Conservation (phyloP, 2,888 invertebrate genomes). For the Drosophila siamana region DNA sequence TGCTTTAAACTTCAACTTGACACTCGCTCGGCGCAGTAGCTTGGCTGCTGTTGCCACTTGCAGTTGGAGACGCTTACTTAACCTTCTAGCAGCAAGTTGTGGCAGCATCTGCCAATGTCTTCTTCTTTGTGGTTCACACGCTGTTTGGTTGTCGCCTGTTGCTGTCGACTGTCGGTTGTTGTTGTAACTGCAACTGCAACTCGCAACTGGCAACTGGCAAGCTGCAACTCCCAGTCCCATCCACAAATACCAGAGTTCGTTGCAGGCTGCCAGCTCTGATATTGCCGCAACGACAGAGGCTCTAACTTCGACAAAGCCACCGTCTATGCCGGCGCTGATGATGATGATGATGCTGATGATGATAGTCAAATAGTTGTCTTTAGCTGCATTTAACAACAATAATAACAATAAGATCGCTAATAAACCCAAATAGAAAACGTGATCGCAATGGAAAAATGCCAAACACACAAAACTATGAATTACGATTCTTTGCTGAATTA, state of each 20-base stretch:
- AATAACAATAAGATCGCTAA: constrained; percentile 13
- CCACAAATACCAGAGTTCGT: constrained; percentile 75
- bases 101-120: constrained; percentile 20
- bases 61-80: constrained; percentile 49
- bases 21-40: constrained; percentile 54
- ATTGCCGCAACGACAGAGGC: constrained; percentile 8
- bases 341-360: constrained; percentile 3
- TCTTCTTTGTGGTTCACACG: constrained; percentile 1
- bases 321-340: background rate
- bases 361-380: constrained; percentile 48
- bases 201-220: constrained; percentile 8
- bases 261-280: constrained; percentile 20
- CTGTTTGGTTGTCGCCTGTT: constrained; percentile 5
- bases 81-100: constrained; percentile 56
- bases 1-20: constrained; percentile 81
- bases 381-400: constrained; percentile 32
- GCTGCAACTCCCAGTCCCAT: constrained; percentile 43
- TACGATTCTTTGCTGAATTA: background rate
- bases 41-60: constrained; percentile 28
- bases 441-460: constrained; percentile 45
- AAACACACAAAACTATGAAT: constrained; percentile 13
- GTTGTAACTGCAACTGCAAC: constrained; percentile 7
- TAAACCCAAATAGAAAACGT: constrained; percentile 43
- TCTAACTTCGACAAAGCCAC: background rate
- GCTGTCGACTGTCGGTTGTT: constrained; percentile 15